Conservation (phyloP, 2,888 invertebrate genomes). For the Andrena bicolor region DNA sequence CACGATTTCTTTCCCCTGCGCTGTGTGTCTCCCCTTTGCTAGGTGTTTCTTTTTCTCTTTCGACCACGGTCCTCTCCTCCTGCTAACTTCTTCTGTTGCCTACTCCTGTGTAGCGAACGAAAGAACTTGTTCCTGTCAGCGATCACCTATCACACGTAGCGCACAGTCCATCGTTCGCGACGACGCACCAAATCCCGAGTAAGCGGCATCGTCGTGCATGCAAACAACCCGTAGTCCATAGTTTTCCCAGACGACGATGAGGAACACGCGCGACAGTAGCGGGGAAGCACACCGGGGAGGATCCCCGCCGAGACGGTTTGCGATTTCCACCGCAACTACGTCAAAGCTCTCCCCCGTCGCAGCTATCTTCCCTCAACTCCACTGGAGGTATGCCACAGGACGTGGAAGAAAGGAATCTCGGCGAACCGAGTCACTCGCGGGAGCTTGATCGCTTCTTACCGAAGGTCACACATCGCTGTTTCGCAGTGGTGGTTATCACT, state of each 20-base stretch:
- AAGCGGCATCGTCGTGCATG: slow-evolving; percentile 55
- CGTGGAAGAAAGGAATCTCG: neutral
- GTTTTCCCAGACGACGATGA: slow-evolving; percentile 24
- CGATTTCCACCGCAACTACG: slow-evolving; percentile 1
- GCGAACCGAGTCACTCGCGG: slow-evolving; percentile 36
- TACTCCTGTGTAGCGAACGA: neutral
- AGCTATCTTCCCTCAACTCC: neutral
- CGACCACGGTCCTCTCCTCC: too few species aligned
- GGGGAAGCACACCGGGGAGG: slow-evolving; percentile 28
- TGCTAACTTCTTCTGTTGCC: too few species aligned
- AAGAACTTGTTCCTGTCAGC: slow-evolving; percentile 14
- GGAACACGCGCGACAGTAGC: slow-evolving; percentile 1
- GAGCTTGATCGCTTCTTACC: slow-evolving; percentile 19
- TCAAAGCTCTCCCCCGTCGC: slow-evolving; percentile 4
- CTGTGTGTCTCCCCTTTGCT: too few species aligned
- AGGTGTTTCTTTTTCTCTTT: too few species aligned
- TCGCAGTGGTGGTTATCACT: slow-evolving; percentile 8
- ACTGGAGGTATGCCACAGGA: slow-evolving; percentile 10
- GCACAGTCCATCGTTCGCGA: slow-evolving; percentile 73
- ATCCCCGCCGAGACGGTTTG: slow-evolving; percentile 24
- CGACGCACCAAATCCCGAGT: slow-evolving; percentile 59
- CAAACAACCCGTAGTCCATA: slow-evolving; percentile 58
- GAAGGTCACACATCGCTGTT: slow-evolving; percentile 55
- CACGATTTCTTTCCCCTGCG: too few species aligned
- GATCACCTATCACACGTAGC: slow-evolving; percentile 60